A percentile compares a stretch with the other conserved stretches of the same genome.
Conservation (phyloP, 2,888 invertebrate genomes). For the Omphaloscelis lunosa region DNA sequence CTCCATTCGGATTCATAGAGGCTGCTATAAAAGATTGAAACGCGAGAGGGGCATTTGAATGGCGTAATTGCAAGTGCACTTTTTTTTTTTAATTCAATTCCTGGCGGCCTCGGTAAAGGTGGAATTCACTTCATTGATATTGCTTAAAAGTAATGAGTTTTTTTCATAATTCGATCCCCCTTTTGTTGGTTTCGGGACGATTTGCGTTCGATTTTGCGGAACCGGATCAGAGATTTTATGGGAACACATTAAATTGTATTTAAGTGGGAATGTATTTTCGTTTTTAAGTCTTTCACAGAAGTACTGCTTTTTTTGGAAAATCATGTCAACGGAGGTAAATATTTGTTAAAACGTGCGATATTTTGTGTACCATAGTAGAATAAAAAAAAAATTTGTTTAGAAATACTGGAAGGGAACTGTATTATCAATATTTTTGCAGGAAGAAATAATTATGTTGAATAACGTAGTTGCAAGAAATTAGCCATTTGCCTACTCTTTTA, state of each 20-base stretch:
- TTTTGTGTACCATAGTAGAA: neutral
- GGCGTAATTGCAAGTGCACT: constrained; percentile 90
- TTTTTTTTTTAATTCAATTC: constrained; percentile 87
- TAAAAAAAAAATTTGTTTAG: too few species aligned
- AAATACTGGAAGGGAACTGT: neutral
- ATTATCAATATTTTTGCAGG: neutral
- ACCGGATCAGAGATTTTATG: constrained; percentile 39
- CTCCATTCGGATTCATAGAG: constrained; percentile 87
- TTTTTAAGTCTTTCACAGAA: neutral
- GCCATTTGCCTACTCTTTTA: constrained; percentile 11
- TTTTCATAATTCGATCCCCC: constrained; percentile 69
- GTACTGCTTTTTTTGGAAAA: too few species aligned
- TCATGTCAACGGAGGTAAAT: neutral
- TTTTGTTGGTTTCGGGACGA: constrained; percentile 63
- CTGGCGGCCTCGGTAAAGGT: constrained; percentile 87
- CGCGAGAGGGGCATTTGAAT: constrained; percentile 89
- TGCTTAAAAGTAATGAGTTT: constrained; percentile 84
- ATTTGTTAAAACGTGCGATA: neutral
- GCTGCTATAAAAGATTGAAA: constrained; percentile 90
- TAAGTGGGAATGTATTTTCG: neutral
- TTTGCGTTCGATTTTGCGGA: constrained; percentile 48
- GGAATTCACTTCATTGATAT: constrained; percentile 89
- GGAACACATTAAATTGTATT: constrained; percentile 17
- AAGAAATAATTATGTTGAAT: neutral
- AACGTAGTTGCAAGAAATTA: neutral